phyloP scores from a whole-genome alignment of 2,113 vertebrate species.

The Pachycephala philippinensis region DNA sequence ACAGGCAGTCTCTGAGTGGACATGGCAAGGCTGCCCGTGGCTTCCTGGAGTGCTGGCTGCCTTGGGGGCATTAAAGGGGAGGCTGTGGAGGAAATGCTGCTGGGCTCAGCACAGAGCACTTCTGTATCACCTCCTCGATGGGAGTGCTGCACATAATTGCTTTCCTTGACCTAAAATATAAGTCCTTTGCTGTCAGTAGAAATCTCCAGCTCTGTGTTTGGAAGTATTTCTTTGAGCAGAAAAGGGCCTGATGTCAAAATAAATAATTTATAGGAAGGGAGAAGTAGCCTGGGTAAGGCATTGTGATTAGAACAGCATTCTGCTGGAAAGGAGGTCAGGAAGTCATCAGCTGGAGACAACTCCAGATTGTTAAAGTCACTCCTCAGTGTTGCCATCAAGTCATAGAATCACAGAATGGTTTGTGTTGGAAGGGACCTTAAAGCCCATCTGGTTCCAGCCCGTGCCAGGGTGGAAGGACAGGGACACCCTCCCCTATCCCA shows the following conservation, averaged over 20 bases:
- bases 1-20: neutral
- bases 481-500: neutral
- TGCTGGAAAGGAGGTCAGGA: conserved; percentile 38
- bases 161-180: conserved; percentile 9
- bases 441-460: neutral
- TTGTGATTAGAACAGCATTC: conserved; percentile 30
- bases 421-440: neutral
- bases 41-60: neutral
- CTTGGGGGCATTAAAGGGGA: neutral
- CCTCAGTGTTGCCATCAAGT: neutral
- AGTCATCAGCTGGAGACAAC: neutral
- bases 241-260: conserved; percentile 37
- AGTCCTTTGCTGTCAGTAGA: conserved; percentile 12
- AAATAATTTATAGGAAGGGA: conserved; percentile 36
- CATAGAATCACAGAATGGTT: neutral
- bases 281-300: neutral
- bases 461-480: neutral
- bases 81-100: neutral
- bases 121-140: neutral
- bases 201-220: neutral
- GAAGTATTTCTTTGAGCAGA: conserved; percentile 39
- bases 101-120: neutral
- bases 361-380: neutral
- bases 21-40: accelerated
- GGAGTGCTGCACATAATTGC: neutral